Conservation (phyloP, 2,888 invertebrate species). For the Diaphora mendica region DNA sequence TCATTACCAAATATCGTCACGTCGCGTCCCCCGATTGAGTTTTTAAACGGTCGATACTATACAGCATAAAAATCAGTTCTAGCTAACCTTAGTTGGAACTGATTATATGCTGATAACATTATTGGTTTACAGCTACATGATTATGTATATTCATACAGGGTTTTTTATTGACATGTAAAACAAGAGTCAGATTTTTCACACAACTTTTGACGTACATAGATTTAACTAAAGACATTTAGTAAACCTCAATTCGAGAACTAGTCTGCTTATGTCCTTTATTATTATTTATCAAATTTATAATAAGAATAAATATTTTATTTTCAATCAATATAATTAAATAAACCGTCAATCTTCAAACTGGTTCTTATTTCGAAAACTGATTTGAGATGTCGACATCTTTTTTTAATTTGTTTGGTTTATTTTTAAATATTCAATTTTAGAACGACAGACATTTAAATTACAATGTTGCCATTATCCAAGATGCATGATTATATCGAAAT, state of each 20-base stretch:
- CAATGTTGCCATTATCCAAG: not conserved
- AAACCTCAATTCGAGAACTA: not conserved
- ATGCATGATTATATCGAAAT: slow-evolving; percentile 8
- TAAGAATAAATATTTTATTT: not conserved
- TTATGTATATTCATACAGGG: not conserved
- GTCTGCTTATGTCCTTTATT: not conserved
- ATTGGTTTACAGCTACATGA: not conserved
- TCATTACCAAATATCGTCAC: slow-evolving; percentile 48
- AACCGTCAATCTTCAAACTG: not conserved
- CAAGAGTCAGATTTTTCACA: not conserved
- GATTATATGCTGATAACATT: slow-evolving; percentile 1
- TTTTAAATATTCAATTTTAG: not conserved
- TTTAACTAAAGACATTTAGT: not conserved
- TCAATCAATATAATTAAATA: not conserved
- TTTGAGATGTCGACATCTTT: not conserved
- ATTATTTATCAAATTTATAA: not conserved
- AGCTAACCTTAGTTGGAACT: not conserved
- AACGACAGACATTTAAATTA: slow-evolving; percentile 27
- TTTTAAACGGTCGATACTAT: slow-evolving; percentile 31
- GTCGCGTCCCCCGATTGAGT: slow-evolving; percentile 28
- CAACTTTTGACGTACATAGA: not conserved
- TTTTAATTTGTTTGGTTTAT: not conserved
- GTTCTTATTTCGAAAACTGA: not conserved
- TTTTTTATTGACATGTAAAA: not conserved
- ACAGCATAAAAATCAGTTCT: slow-evolving; percentile 24